Percentiles rank a stretch among this genome's conserved stretches.
These are phyloP conservation scores for Zygaena filipendulae DNA, from an alignment of 2,888 invertebrate genomes.

Conservation along the genomic window DNA sequence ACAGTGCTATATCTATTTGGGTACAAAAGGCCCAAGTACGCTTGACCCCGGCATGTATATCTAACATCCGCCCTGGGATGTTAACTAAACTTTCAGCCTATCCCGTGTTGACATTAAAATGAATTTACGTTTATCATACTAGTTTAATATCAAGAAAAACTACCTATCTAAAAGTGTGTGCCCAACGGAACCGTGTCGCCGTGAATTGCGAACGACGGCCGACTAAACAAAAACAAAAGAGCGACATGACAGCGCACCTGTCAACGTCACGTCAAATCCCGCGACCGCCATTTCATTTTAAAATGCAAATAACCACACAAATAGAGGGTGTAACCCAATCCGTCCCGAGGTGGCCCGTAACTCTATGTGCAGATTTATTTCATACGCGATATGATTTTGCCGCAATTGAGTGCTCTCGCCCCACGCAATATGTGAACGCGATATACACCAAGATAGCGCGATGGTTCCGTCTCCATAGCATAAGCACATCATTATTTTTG, in stretches of 20 bases:
- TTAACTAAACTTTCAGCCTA: constrained; percentile 17
- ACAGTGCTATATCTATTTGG: constrained; percentile 50
- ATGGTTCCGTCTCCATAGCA: neutral
- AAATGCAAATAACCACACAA: constrained; percentile 56
- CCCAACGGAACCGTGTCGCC: too few relatives aligned
- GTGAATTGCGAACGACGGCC: constrained; percentile 18
- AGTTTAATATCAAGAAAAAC: too few relatives aligned
- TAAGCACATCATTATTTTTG: constrained; percentile 14
- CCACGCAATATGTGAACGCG: too few relatives aligned
- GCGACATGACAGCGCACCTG: constrained; percentile 40
- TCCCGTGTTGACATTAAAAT: too few relatives aligned
- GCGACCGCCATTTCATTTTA: constrained; percentile 50
- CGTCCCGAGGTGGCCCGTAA: constrained; percentile 39
- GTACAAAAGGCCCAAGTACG: constrained; percentile 46
- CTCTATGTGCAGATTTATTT: constrained; percentile 57
- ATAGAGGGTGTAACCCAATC: constrained; percentile 57
- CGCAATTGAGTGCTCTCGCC: constrained; percentile 44
- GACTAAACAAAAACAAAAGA: constrained; percentile 32
- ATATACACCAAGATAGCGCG: constrained; percentile 2
- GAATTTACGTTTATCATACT: too few relatives aligned
- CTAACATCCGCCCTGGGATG: constrained; percentile 20
- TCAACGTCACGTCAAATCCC: constrained; percentile 55
- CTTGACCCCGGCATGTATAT: constrained; percentile 45
- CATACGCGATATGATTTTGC: constrained; percentile 58
- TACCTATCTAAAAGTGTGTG: too few relatives aligned